phyloP scores from a whole-genome alignment of 2,797 vertebrate genomes.

The Scolopax rusticola region DNA sequence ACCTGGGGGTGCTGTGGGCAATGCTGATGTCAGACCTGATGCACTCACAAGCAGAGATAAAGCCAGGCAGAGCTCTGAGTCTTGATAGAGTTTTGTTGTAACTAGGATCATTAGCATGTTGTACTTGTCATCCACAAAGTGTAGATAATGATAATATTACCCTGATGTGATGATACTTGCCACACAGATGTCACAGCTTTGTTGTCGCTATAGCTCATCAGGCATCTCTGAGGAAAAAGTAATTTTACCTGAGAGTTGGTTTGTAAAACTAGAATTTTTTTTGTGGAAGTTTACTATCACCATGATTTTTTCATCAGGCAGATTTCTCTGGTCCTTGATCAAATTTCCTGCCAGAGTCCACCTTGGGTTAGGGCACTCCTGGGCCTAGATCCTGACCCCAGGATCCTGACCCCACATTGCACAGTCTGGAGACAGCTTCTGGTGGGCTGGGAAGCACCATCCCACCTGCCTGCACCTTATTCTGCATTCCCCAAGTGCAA shows the following conservation, averaged over 20 bases:
- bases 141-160: neutral
- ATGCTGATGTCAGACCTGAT: neutral
- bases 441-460: fast-evolving
- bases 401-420: neutral
- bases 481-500: neutral
- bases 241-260: neutral
- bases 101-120: neutral
- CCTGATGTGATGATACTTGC: neutral
- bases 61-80: neutral
- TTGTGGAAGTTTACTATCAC: neutral
- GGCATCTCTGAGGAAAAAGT: neutral
- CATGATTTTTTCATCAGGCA: neutral
- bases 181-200: fast-evolving
- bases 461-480: fast-evolving
- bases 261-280: neutral
- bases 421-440: neutral
- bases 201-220: neutral
- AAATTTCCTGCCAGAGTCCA: neutral
- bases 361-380: neutral
- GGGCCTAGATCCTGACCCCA: neutral
- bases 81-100: neutral
- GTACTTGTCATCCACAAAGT: neutral
- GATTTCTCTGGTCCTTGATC: neutral
- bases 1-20: neutral
- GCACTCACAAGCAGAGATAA: neutral